Evolutionary conservation across 2,113 vertebrate genomes (phyloP), one percentile per base, ranked within the genome.

Genomic region (Lontra canadensis): DNA sequence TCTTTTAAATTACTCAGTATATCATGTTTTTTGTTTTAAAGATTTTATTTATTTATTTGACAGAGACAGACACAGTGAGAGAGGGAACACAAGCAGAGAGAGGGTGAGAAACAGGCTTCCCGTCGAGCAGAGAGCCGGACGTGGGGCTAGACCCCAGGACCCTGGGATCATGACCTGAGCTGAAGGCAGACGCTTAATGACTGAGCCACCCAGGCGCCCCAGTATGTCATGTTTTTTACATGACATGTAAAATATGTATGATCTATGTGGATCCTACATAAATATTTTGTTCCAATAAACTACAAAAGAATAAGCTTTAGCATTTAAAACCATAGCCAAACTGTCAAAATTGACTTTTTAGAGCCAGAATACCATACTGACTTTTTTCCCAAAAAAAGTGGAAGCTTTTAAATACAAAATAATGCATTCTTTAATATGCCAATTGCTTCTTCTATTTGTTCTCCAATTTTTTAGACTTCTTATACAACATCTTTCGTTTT

Each of bases 261-360:
- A 67, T 81, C 65, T 95, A 87, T 71, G 3, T 63, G 42, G 36
- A 88, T 76, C 52, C 57, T 76, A 83, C 3, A 73, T 47, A 97
- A 96, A 86, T 44, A 87, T 65, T 57, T 83, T 92, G 11, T 71
- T 94, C 29, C 12, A 79, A 47, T 88, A 97, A 88, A 94, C n/a
- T 15, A 81, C 20, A 81, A 92, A 92, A 79, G n/a, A 92, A 59
- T 47, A 90, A 25, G 15, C 34, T 93, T 59, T 52, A 89, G 42
- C 79, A 94, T 95, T 97, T 69, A 94, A 76, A 87, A 52, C 69
- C 26, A 84, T 14, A 84, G 52, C 52, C 18, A 86, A 82, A 15
- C 7, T 93, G 63, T 49, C 7, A 34, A 95, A 89, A 84, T 36
- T 61, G 34, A 94, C 21, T 57, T 88, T 89, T 94, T 59, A 71